Evolutionary conservation across 2,888 invertebrate species (phyloP).

Genomic region (Brenthis daphne): DNA sequence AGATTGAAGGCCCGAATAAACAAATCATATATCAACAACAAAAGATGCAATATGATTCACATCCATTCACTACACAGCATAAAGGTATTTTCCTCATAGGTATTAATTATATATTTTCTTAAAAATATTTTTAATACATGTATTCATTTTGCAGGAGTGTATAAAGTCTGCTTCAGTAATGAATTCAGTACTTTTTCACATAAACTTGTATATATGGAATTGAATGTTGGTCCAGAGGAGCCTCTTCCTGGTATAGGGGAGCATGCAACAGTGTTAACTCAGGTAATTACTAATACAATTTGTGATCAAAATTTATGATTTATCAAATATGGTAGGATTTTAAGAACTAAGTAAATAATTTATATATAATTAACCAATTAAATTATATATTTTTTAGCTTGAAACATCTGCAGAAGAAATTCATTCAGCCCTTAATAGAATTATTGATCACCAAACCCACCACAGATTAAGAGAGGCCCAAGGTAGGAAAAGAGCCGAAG

Average conservation of each 20-base stretch:
- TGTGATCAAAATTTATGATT: neutral
- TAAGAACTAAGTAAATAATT: neutral
- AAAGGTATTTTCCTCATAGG: conserved; percentile 55
- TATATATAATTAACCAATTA: conserved; percentile 23
- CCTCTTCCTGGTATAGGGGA: conserved; percentile 92
- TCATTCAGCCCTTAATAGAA: conserved; percentile 92
- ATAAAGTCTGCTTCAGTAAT: conserved; percentile 97
- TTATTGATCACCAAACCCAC: conserved; percentile 98
- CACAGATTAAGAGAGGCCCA: conserved; percentile 97
- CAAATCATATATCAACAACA: conserved; percentile 94
- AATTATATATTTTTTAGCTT: conserved; percentile 84
- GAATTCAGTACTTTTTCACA: conserved; percentile 99
- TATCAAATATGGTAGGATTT: neutral
- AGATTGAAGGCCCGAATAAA: conserved; percentile 92
- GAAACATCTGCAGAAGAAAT: conserved; percentile 95
- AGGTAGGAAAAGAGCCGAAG: conserved; percentile 97
- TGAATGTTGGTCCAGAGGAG: conserved; percentile 96
- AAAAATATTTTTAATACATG: neutral
- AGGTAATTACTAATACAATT: conserved; percentile 77
- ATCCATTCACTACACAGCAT: conserved; percentile 89
- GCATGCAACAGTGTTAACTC: conserved; percentile 95
- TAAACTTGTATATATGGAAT: conserved; percentile 98
- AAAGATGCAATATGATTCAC: conserved; percentile 97
- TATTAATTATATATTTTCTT: neutral
- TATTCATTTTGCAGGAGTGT: conserved; percentile 84